phyloP scores from a whole-genome alignment of 2,888 invertebrate genomes.

The Cantharis lateralis region DNA sequence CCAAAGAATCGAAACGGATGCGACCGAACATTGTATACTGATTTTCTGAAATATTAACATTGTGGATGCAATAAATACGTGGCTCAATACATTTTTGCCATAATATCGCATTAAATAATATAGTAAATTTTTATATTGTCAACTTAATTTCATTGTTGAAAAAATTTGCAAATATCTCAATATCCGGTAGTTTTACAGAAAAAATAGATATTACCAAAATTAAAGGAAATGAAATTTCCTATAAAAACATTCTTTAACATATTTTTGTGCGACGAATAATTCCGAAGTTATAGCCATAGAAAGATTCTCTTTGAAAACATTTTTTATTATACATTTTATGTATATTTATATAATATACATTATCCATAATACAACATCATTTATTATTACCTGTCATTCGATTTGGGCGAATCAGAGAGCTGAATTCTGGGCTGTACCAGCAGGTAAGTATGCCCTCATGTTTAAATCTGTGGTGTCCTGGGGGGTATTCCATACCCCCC shows the following conservation, averaged over 20 bases:
- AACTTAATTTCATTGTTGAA: background rate
- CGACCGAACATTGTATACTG: background rate
- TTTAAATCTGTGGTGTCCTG: no score
- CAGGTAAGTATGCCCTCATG: no score
- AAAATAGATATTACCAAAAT: background rate
- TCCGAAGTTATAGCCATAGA: background rate
- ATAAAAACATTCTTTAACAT: background rate
- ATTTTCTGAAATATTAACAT: background rate
- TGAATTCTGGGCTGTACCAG: no score
- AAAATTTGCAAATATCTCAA: background rate
- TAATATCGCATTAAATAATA: background rate
- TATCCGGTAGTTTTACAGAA: background rate
- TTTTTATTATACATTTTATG: no score
- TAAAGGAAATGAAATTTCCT: background rate
- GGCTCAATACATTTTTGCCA: background rate
- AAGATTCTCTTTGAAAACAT: no score
- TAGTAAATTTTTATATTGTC: background rate
- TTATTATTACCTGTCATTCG: no score
- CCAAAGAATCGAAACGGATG: slow-evolving; percentile 1
- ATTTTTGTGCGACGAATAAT: background rate
- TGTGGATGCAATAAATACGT: background rate
- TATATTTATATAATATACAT: no score
- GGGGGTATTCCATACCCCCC: no score
- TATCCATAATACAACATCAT: no score
- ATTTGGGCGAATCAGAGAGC: no score